Conservation (phyloP, 92 coral and sea anemone species). For the Metridium senile region DNA sequence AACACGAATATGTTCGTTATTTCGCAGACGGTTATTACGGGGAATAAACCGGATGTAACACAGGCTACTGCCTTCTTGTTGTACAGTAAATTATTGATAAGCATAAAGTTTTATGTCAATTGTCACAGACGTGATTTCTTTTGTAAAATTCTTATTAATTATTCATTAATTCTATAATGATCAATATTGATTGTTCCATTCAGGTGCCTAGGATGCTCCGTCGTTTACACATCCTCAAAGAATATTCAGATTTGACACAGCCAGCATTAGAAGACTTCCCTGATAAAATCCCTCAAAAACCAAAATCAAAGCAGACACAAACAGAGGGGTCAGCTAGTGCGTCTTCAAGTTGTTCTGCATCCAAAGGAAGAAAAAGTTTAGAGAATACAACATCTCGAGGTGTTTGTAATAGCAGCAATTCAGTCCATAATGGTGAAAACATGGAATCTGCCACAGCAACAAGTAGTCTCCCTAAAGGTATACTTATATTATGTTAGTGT, state of each 20-base stretch:
- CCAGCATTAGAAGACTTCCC: conserved; percentile 83
- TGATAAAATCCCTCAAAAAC: conserved; percentile 51
- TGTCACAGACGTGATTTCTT: background rate
- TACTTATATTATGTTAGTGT: background rate
- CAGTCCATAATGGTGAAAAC: conserved; percentile 58
- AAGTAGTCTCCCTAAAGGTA: conserved; percentile 47
- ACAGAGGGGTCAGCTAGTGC: conserved; percentile 48
- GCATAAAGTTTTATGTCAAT: no score
- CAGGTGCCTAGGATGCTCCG: conserved; percentile 88
- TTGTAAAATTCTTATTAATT: background rate
- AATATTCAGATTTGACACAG: conserved; percentile 75
- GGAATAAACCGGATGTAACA: no score
- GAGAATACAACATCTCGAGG: conserved; percentile 31
- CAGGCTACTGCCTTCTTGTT: no score
- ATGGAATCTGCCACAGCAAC: conserved; percentile 21
- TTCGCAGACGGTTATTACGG: no score
- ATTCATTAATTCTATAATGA: background rate
- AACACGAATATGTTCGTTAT: no score
- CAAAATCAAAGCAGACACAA: conserved; percentile 54
- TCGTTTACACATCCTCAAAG: conserved; percentile 84
- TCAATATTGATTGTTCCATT: background rate
- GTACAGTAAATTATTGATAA: no score
- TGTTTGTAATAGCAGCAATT: conserved; percentile 20
- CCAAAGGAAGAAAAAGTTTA: conserved; percentile 52
- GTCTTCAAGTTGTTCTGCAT: background rate